Conservation (phyloP, 2,888 invertebrate species). For the Synergus laeviventris region DNA sequence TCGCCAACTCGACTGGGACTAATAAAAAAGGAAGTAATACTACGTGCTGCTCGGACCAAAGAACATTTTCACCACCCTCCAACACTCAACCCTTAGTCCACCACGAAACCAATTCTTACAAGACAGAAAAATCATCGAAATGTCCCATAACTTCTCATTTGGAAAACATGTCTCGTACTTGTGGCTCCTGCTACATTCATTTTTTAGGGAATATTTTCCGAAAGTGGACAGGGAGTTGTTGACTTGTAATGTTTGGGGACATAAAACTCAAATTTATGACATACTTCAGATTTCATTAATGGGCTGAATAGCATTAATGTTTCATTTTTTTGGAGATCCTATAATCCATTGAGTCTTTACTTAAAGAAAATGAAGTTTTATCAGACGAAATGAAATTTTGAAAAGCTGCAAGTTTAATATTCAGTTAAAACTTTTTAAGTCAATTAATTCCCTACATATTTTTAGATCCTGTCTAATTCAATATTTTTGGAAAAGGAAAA, state of each 20-base stretch:
- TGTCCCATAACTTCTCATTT: slow-evolving; percentile 25
- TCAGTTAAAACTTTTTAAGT: no score
- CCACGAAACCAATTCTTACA: slow-evolving; percentile 1
- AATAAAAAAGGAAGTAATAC: slow-evolving; percentile 24
- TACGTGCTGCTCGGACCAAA: slow-evolving; percentile 37
- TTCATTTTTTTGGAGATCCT: neutral
- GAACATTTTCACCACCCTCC: slow-evolving; percentile 34
- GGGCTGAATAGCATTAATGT: neutral
- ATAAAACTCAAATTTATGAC: neutral
- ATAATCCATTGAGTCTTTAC: no score
- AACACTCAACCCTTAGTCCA: neutral
- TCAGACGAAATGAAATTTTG: no score
- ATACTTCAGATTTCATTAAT: neutral
- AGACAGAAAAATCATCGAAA: slow-evolving; percentile 30
- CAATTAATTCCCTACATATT: neutral
- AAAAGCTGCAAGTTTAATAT: no score
- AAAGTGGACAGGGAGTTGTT: neutral
- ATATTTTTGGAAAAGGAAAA: neutral
- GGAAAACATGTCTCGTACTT: slow-evolving; percentile 22
- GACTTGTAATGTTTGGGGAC: neutral
- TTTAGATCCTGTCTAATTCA: neutral
- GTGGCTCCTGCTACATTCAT: slow-evolving; percentile 11
- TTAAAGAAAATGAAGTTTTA: no score
- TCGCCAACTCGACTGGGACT: slow-evolving; percentile 18
- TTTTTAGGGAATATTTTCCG: neutral